Percentiles rank a stretch among this genome's conserved stretches.
phyloP scores from a whole-genome alignment of 2,797 vertebrate species.

The Tokudaia muenninki region DNA sequence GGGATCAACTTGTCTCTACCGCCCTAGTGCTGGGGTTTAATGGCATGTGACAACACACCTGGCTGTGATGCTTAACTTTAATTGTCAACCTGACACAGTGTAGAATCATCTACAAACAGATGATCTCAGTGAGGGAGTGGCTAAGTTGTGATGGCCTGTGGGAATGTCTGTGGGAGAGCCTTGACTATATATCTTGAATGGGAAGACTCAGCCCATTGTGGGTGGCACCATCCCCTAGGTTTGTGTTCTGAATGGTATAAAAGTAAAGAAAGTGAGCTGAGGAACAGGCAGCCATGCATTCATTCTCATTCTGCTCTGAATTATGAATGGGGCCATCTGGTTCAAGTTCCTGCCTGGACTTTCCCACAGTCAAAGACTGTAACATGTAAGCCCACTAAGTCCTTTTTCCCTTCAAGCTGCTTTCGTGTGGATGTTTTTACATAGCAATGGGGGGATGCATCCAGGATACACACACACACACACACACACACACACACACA shows the following conservation, averaged over 20 bases:
- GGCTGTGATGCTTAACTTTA: not conserved
- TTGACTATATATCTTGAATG: not conserved
- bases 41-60: not conserved
- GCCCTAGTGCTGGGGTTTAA: not conserved
- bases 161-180: not conserved
- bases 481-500: not conserved
- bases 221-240: not conserved
- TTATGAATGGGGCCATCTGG: not conserved
- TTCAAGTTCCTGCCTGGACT: not conserved
- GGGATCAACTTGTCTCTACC: not conserved
- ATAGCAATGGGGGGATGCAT: not conserved
- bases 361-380: not conserved
- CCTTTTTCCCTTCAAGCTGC: not conserved
- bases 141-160: not conserved
- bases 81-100: not conserved
- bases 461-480: not conserved
- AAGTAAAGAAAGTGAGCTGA: not conserved
- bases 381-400: not conserved
- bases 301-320: not conserved
- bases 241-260: not conserved
- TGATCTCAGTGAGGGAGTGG: not conserved
- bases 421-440: not conserved
- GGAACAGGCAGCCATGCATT: not conserved
- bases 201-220: too few relatives aligned
- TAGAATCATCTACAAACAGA: not conserved